These are phyloP conservation scores for Parelbella ahira DNA, from an alignment of 2,888 invertebrate species.

Conservation along the genomic window DNA sequence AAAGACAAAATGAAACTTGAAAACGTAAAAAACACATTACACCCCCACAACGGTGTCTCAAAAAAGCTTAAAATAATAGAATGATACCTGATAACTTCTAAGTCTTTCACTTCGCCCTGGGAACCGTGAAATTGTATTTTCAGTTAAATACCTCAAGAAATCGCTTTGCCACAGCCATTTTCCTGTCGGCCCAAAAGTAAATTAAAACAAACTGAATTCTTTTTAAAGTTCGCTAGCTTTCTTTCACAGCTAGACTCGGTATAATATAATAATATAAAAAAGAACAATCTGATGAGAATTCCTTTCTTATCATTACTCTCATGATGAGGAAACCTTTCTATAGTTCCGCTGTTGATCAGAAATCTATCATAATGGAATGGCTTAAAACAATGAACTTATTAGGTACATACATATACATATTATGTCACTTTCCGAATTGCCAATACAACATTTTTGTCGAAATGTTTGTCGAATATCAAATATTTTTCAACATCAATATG, in stretches of 20 bases:
- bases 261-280: too few relatives aligned
- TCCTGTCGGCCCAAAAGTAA: slow-evolving; percentile 8
- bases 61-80: slow-evolving; percentile 27
- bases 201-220: slow-evolving; percentile 1
- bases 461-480: too few relatives aligned
- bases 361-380: too few relatives aligned
- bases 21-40: slow-evolving; percentile 7
- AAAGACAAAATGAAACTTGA: not conserved
- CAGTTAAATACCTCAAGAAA: slow-evolving; percentile 26
- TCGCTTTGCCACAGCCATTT: slow-evolving; percentile 14
- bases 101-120: slow-evolving; percentile 57
- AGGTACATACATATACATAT: too few relatives aligned
- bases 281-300: too few relatives aligned
- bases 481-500: too few relatives aligned
- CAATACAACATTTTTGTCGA: too few relatives aligned
- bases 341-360: too few relatives aligned
- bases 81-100: slow-evolving; percentile 39
- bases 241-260: not conserved
- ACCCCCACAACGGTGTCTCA: slow-evolving; percentile 25
- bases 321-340: too few relatives aligned
- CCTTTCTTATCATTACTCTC: too few relatives aligned
- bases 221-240: not conserved
- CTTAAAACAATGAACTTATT: too few relatives aligned
- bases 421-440: too few relatives aligned
- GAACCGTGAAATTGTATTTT: slow-evolving; percentile 61